These are phyloP conservation scores for Bruchidius siliquastri DNA, from an alignment of 2,888 invertebrate genomes.

Conservation along the genomic window DNA sequence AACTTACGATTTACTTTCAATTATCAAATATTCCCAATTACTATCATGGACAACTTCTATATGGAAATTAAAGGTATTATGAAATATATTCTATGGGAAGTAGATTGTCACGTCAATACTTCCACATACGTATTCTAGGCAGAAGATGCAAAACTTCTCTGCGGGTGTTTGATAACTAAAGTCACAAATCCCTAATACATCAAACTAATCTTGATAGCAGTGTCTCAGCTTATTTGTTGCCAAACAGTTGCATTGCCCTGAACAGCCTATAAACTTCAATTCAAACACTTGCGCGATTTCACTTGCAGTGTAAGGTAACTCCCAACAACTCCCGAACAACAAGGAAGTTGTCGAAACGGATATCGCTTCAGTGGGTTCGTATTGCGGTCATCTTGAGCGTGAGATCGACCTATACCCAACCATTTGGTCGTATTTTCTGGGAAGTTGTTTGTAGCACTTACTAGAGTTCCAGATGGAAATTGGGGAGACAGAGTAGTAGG, in stretches of 20 bases:
- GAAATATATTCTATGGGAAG: too few species aligned
- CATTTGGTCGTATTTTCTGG: not conserved
- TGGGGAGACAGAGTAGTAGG: not conserved
- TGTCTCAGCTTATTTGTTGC: not conserved
- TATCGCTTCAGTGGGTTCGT: not conserved
- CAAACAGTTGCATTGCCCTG: not conserved
- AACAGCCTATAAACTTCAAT: not conserved
- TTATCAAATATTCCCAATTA: too few species aligned
- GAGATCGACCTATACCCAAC: not conserved
- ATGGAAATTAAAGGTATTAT: too few species aligned
- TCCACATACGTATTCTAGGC: too few species aligned
- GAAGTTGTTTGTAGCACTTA: not conserved
- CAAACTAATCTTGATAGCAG: not conserved
- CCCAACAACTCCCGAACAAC: not conserved
- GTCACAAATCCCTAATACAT: not conserved
- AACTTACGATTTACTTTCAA: too few species aligned
- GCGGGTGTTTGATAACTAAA: too few species aligned
- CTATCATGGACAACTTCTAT: too few species aligned
- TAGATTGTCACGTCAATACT: too few species aligned
- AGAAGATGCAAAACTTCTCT: too few species aligned
- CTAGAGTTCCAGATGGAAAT: not conserved
- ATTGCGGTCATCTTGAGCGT: not conserved
- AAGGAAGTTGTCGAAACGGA: not conserved
- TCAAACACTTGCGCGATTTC: not conserved
- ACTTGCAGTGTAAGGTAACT: not conserved